Conservation (phyloP, 2,888 invertebrate genomes). For the Thymelicus sylvestris region DNA sequence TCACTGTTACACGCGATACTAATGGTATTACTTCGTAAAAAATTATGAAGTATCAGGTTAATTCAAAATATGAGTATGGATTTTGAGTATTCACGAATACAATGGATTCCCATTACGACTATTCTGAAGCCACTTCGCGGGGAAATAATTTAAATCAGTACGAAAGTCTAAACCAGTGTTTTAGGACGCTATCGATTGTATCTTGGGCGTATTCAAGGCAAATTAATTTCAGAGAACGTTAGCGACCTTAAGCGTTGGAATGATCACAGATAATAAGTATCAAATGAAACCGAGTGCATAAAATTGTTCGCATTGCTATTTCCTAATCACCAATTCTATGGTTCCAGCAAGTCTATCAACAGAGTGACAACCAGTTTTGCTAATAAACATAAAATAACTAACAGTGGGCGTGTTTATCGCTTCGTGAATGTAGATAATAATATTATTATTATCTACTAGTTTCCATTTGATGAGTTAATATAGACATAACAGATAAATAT, state of each 20-base stretch:
- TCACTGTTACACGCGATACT: neutral
- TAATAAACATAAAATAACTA: slow-evolving; percentile 13
- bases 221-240: slow-evolving; percentile 33
- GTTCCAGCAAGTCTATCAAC: neutral
- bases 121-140: neutral
- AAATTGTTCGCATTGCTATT: slow-evolving; percentile 22
- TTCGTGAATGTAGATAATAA: slow-evolving; percentile 9
- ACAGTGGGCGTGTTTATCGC: slow-evolving; percentile 20
- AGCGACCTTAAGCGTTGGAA: slow-evolving; percentile 22
- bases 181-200: slow-evolving; percentile 14
- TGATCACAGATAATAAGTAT: slow-evolving; percentile 19
- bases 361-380: slow-evolving; percentile 11
- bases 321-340: slow-evolving; percentile 13
- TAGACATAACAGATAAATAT: slow-evolving; percentile 22
- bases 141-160: neutral
- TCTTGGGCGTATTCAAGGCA: slow-evolving; percentile 27
- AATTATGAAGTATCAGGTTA: too few species aligned
- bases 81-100: neutral
- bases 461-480: slow-evolving; percentile 25
- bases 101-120: neutral
- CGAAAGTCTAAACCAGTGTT: slow-evolving; percentile 4
- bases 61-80: too few species aligned
- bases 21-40: neutral
- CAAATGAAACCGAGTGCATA: slow-evolving; percentile 27
- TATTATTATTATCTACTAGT: neutral